Evolutionary conservation across 2,888 invertebrate genomes (phyloP).

Genomic region (Meteorus cinctellus): DNA sequence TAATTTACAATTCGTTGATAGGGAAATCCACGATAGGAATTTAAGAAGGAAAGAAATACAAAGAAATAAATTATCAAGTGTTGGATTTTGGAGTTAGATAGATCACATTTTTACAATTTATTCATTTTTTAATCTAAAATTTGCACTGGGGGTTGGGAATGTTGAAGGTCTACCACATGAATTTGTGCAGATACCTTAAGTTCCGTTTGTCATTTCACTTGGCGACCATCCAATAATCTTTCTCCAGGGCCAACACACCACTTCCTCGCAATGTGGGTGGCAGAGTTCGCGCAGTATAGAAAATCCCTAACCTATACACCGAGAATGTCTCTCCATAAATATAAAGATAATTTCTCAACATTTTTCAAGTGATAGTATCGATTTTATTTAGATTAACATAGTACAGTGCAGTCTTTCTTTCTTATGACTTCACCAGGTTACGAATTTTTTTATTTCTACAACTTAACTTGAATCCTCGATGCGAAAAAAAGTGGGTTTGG

Average conservation of each 20-base stretch:
- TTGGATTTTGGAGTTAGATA: slow-evolving; percentile 9
- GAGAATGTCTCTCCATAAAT: slow-evolving; percentile 25
- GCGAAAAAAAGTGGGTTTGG: too few species aligned
- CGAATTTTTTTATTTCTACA: too few species aligned
- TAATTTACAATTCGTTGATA: too few species aligned
- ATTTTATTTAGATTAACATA: not conserved
- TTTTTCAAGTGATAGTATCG: not conserved
- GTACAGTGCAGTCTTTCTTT: not conserved
- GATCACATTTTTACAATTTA: slow-evolving; percentile 36
- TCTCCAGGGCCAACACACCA: slow-evolving; percentile 44
- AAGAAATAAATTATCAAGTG: not conserved
- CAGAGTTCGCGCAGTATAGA: not conserved
- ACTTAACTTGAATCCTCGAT: too few species aligned
- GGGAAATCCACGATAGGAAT: not conserved
- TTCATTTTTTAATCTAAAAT: slow-evolving; percentile 35
- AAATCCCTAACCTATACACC: not conserved
- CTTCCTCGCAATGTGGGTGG: slow-evolving; percentile 32
- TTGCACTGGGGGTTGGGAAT: slow-evolving; percentile 33
- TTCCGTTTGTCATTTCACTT: slow-evolving; percentile 48
- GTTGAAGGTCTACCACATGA: slow-evolving; percentile 43
- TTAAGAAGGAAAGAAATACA: not conserved
- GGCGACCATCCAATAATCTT: slow-evolving; percentile 53
- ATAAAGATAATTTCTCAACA: not conserved
- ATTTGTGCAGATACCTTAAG: slow-evolving; percentile 44
- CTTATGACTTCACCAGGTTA: too few species aligned